Conservation (phyloP, 2,113 vertebrate genomes). For the Crotalus horridus region DNA sequence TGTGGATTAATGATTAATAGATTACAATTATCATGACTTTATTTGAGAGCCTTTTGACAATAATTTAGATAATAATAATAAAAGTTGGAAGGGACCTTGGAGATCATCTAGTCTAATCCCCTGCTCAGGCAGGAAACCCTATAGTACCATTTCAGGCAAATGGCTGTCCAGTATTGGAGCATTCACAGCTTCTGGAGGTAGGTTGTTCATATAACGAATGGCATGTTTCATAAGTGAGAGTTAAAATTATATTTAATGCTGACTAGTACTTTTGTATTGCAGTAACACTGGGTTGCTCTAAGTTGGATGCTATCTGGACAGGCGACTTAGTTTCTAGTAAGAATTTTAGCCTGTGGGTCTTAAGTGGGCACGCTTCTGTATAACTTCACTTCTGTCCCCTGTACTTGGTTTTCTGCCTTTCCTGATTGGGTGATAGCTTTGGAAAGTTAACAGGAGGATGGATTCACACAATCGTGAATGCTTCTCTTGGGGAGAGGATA, state of each 20-base stretch:
- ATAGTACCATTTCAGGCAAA: too few species aligned
- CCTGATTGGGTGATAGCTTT: background rate
- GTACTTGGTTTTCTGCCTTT: background rate
- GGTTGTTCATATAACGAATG: background rate
- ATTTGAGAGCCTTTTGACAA: background rate
- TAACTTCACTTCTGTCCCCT: background rate
- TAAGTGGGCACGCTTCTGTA: background rate
- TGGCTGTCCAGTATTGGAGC: too few species aligned
- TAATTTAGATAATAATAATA: background rate
- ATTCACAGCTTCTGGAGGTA: too few species aligned
- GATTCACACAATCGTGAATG: background rate
- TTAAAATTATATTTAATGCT: background rate
- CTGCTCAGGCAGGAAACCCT: too few species aligned
- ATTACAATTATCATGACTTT: background rate
- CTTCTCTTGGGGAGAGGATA: background rate
- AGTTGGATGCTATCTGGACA: background rate
- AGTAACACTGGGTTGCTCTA: background rate
- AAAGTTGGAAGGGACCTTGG: too few species aligned
- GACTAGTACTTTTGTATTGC: background rate
- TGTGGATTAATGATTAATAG: background rate
- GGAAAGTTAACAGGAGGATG: background rate
- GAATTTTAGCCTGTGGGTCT: background rate
- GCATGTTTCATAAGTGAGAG: background rate
- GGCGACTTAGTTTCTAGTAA: background rate
- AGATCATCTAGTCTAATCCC: too few species aligned